A percentile compares a stretch with the other conserved stretches of the same genome.
Evolutionary conservation across 2,797 vertebrate genomes (phyloP).

Genomic region (Calcarius lapponicus): DNA sequence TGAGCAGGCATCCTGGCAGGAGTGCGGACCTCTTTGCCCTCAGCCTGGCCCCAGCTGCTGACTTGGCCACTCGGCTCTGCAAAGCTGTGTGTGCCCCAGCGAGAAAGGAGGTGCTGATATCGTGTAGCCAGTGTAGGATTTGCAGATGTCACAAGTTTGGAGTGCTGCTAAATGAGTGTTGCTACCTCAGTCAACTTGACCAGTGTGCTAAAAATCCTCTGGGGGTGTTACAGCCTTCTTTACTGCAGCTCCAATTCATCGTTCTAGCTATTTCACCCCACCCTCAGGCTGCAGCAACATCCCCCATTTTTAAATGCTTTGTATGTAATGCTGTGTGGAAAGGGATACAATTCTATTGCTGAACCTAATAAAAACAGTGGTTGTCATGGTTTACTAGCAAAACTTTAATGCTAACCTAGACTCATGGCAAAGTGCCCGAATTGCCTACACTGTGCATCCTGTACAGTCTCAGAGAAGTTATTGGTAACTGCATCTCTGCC

Average conservation of each 20-base stretch:
- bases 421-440: background rate
- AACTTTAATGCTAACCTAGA: slow-evolving; percentile 37
- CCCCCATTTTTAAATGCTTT: background rate
- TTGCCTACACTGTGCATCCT: background rate
- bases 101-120: background rate
- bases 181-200: background rate
- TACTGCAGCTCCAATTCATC: background rate
- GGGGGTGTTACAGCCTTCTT: background rate
- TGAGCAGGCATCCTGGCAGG: background rate
- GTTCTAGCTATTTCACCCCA: background rate
- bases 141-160: background rate
- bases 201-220: background rate
- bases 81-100: fast-evolving
- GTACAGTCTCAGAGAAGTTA: background rate
- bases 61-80: background rate
- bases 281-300: background rate
- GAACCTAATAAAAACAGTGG: background rate
- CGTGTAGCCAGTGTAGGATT: background rate
- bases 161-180: background rate
- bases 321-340: background rate
- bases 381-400: slow-evolving; percentile 29
- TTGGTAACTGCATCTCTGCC: background rate
- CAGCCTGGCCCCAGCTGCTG: background rate
- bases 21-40: background rate
- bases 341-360: background rate